Evolutionary conservation across 35 echinoderm and acorn worm species (phyloP), one percentile per base, ranked within the genome.

Genomic region (Apostichopus japonicus): DNA sequence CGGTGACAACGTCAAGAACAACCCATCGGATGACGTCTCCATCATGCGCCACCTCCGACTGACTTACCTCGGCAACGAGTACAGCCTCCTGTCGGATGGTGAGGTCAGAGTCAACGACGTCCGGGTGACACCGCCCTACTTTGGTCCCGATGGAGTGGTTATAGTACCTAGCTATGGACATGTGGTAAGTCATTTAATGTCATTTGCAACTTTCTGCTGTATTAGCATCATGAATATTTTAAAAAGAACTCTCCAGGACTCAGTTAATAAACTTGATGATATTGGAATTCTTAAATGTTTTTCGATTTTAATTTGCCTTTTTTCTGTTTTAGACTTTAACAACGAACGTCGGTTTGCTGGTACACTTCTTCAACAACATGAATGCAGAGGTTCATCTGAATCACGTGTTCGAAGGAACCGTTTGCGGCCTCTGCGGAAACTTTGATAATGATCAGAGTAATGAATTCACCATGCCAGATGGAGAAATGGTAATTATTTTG

Each of bases 401-500:
- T 23, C 78, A 77, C 44, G 86, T 55, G 2, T 96, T 90, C 78
- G 79, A 73, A 33, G 86, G 84, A 25, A 72, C 14, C 21, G 91
- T 86, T 7, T 96, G 95, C 65, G 95, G 95, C 4, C 93, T 96
- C 9, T 96, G 95, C 90, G 95, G 95, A 81, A 90, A 86, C 83
- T 96, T 92, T 78, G 95, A 96, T 77, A 86, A 91, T 54, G 80
- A 96, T 58, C 54, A 75, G 27, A 86, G 78, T 25, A 96, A 96
- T 56, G 95, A 96, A 58, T 96, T 92, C 10, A 84, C 55, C 19
- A 86, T 83, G 22, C 82, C 89, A 22, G 72, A 65, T 51, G 90
- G 80, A 54, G 44, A 73, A 57, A 15, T 78, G 90, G 94, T 95
- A 95, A 92, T 23, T 83, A 62, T 44, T 44, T 44, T 44, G 33